These are phyloP conservation scores for Stratiomys singularior DNA, from an alignment of 2,888 invertebrate genomes.

Conservation along the genomic window DNA sequence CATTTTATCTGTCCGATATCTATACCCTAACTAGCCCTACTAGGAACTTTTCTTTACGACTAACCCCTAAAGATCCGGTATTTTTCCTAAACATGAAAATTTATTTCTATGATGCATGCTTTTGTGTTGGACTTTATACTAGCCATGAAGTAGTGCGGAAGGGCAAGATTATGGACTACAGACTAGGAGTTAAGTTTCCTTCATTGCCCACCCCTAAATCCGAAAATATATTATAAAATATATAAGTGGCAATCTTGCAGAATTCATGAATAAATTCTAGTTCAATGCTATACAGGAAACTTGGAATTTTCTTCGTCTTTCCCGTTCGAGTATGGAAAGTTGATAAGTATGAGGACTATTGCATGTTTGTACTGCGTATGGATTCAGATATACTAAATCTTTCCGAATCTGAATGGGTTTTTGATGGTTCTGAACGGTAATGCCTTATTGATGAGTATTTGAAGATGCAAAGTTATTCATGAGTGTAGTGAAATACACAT, in stretches of 20 bases:
- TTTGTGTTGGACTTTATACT: constrained; percentile 7
- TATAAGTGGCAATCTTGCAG: constrained; percentile 32
- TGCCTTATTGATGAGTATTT: constrained; percentile 35
- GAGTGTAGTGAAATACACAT: not conserved
- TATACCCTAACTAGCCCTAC: too few species aligned
- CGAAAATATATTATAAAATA: constrained; percentile 28
- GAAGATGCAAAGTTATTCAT: not conserved
- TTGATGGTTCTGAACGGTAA: constrained; percentile 37
- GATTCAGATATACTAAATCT: constrained; percentile 24
- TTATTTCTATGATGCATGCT: constrained; percentile 36
- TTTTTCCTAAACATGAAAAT: constrained; percentile 27
- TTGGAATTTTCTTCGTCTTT: constrained; percentile 14
- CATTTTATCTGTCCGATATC: too few species aligned
- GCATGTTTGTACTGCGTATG: constrained; percentile 14
- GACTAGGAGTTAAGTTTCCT: not conserved
- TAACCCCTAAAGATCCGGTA: not conserved
- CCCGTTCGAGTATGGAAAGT: constrained; percentile 13
- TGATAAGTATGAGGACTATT: not conserved
- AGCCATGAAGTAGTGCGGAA: constrained; percentile 12
- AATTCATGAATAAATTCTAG: constrained; percentile 33
- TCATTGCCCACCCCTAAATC: not conserved
- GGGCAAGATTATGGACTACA: constrained; percentile 27
- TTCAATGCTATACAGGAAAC: not conserved
- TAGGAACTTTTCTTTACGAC: too few species aligned
- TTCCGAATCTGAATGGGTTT: constrained; percentile 33